A percentile compares a stretch with the other conserved stretches of the same genome.
phyloP scores from a whole-genome alignment of 2,113 vertebrate species.

The Gymnobelideus leadbeateri region DNA sequence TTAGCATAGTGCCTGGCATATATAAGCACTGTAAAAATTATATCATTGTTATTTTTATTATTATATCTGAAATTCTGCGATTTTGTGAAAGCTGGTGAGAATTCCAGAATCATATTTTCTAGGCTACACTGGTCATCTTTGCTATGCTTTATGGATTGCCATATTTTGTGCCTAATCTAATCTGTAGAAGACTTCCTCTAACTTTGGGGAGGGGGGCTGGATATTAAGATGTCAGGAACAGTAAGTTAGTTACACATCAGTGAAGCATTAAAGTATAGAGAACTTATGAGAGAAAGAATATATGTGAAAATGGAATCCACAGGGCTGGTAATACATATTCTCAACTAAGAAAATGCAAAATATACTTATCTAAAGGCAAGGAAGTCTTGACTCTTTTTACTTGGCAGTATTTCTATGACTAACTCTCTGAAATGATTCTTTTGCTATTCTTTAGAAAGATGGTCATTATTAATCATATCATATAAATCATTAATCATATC shows the following conservation, averaged over 20 bases:
- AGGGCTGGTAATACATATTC: not conserved
- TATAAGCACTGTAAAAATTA: not conserved
- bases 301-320: not conserved
- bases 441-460: slow-evolving; percentile 22
- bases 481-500: no score
- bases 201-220: not conserved
- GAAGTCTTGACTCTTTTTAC: not conserved
- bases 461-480: not conserved
- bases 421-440: not conserved
- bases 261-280: not conserved
- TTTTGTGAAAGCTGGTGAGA: not conserved
- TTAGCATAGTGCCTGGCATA: not conserved
- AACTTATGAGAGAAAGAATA: not conserved
- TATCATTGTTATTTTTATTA: not conserved
- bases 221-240: not conserved
- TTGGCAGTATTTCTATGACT: not conserved
- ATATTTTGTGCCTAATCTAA: no score
- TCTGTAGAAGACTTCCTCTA: not conserved
- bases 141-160: not conserved
- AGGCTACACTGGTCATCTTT: not conserved
- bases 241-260: not conserved
- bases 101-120: not conserved
- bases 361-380: not conserved
- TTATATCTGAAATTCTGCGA: not conserved
- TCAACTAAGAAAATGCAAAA: not conserved